These are phyloP conservation scores for Pseudopleuronectes americanus DNA, from an alignment of 2,797 vertebrate species.

Conservation along the genomic window DNA sequence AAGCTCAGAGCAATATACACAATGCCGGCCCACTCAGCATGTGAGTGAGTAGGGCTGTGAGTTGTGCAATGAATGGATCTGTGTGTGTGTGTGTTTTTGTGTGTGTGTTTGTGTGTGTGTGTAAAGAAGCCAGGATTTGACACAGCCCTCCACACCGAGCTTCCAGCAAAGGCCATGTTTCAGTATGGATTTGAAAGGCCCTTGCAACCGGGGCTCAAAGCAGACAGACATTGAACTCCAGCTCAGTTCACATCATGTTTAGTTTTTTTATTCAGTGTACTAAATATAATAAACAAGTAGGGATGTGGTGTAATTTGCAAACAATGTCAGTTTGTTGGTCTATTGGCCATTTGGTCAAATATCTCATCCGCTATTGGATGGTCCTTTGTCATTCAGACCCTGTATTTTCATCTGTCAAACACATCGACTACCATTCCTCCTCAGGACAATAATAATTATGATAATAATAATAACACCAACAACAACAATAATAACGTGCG, in stretches of 20 bases:
- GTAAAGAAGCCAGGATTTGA: constrained; percentile 67
- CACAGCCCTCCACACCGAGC: constrained; percentile 48
- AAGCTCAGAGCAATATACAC: constrained; percentile 68
- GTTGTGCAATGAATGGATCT: constrained; percentile 60
- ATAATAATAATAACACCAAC: too few relatives aligned
- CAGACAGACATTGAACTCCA: constrained; percentile 30
- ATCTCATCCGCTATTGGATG: too few relatives aligned
- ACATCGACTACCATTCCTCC: too few relatives aligned
- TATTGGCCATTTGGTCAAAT: too few relatives aligned
- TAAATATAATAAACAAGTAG: constrained; percentile 1
- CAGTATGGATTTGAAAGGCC: constrained; percentile 64
- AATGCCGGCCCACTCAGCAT: constrained; percentile 66
- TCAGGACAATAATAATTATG: too few relatives aligned
- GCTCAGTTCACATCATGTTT: background rate
- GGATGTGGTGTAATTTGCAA: background rate
- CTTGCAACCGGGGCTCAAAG: constrained; percentile 24
- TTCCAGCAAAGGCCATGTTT: constrained; percentile 69
- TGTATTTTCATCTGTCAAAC: too few relatives aligned
- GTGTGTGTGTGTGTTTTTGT: constrained; percentile 51
- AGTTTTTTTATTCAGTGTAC: background rate
- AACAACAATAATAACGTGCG: too few relatives aligned
- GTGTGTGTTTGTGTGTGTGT: constrained; percentile 36
- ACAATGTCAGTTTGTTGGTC: background rate
- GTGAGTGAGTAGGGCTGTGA: constrained; percentile 61
- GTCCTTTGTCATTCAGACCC: too few relatives aligned